These are phyloP conservation scores for Potamilus streckersoni DNA, from an alignment of 1,140 invertebrate genomes.

Conservation along the genomic window DNA sequence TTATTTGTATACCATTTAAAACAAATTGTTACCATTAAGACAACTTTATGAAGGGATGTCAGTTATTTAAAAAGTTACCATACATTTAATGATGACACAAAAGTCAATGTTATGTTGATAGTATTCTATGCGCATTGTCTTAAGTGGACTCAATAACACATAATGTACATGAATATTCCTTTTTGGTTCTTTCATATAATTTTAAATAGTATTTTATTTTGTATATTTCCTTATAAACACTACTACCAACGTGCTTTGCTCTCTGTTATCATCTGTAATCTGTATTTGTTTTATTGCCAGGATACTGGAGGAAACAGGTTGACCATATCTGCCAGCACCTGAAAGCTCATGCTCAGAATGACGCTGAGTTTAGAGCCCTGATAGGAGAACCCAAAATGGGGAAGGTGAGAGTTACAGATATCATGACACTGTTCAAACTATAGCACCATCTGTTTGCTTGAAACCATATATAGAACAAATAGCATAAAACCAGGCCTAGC, in stretches of 20 bases:
- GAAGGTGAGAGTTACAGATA: slow-evolving; percentile 49
- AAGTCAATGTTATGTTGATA: no score
- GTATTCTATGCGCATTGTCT: no score
- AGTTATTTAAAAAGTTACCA: no score
- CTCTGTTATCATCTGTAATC: neutral
- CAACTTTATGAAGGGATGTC: no score
- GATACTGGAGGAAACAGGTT: slow-evolving; percentile 69
- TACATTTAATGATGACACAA: no score
- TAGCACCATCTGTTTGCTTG: neutral
- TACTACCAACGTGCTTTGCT: neutral
- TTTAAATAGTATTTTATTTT: no score
- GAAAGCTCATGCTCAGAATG: slow-evolving; percentile 66
- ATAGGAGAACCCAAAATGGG: slow-evolving; percentile 68
- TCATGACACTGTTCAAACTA: neutral
- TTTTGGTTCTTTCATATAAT: no score
- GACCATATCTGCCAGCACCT: slow-evolving; percentile 68
- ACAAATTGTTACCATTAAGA: no score
- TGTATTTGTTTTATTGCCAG: slow-evolving; percentile 36
- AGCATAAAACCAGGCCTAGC: neutral
- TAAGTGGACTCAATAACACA: no score
- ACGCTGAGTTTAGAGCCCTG: slow-evolving; percentile 67
- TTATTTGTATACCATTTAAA: no score
- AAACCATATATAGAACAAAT: neutral
- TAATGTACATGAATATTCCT: no score
- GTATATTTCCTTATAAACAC: neutral